Evolutionary conservation across 2,888 invertebrate genomes (phyloP).

Genomic region (Hermaeophaga mercurialis): DNA sequence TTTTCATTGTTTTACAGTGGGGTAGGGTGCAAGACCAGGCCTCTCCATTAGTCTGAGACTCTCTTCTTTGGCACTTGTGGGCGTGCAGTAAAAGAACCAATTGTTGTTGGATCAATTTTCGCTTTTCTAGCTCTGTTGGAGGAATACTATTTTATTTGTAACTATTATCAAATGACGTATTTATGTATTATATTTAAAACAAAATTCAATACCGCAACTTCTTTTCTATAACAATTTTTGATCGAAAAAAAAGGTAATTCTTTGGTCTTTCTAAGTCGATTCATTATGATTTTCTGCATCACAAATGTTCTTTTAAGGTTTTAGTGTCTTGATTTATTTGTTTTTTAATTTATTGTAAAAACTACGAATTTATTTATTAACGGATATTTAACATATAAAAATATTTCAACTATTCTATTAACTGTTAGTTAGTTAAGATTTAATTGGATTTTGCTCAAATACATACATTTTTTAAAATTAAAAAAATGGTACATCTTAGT

Average conservation of each 20-base stretch:
- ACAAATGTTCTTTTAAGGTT: slow-evolving; percentile 98
- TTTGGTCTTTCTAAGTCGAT: no score
- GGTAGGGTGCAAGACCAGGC: slow-evolving; percentile 88
- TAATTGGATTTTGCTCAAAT: no score
- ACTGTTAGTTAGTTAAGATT: slow-evolving; percentile 96
- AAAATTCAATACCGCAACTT: no score
- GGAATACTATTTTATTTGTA: background rate
- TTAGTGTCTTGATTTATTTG: slow-evolving; percentile 98
- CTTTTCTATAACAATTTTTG: no score
- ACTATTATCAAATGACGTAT: background rate
- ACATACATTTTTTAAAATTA: no score
- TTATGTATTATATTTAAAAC: no score
- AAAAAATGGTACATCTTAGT: no score
- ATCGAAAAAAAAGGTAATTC: no score
- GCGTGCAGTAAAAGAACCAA: slow-evolving; percentile 95
- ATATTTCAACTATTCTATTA: no score
- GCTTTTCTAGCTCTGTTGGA: slow-evolving; percentile 91
- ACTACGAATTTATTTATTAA: no score
- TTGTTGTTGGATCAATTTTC: slow-evolving; percentile 98
- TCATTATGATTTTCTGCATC: slow-evolving; percentile 94
- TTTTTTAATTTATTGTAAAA: no score
- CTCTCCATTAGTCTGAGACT: slow-evolving; percentile 83
- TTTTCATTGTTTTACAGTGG: slow-evolving; percentile 99
- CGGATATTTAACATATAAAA: no score
- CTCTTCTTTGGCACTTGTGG: slow-evolving; percentile 97